phyloP scores from a whole-genome alignment of 2,113 vertebrate genomes.

The Erpornis zantholeuca region DNA sequence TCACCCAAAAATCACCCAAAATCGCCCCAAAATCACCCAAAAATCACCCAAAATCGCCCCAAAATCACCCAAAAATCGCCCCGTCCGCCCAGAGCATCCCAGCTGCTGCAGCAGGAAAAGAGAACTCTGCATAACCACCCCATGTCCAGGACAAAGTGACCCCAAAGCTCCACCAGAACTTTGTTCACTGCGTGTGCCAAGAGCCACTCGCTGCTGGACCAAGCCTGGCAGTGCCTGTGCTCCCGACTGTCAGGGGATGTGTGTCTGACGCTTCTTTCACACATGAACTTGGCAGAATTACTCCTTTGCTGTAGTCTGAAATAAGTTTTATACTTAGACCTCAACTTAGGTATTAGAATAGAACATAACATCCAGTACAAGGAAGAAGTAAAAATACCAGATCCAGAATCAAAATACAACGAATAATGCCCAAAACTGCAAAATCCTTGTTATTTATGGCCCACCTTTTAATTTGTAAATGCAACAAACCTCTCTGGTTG shows the following conservation, averaged over 20 bases:
- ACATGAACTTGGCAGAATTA: rapidly evolving
- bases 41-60: no score
- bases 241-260: not conserved
- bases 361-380: not conserved
- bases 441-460: not conserved
- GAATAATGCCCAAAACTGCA: rapidly evolving
- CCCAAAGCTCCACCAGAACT: rapidly evolving
- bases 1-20: no score
- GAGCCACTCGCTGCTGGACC: not conserved
- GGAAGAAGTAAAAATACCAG: not conserved
- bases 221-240: not conserved
- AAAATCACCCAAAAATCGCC: no score
- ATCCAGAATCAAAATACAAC: not conserved
- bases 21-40: no score
- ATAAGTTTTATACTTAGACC: not conserved
- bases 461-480: not conserved
- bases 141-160: rapidly evolving
- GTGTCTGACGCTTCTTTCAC: no score
- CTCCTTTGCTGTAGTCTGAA: not conserved
- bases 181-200: rapidly evolving
- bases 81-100: no score
- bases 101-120: no score
- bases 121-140: not conserved
- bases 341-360: not conserved
- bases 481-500: not conserved